phyloP scores from a whole-genome alignment of 1,140 invertebrate genomes.

The Papilio polyxenes region DNA sequence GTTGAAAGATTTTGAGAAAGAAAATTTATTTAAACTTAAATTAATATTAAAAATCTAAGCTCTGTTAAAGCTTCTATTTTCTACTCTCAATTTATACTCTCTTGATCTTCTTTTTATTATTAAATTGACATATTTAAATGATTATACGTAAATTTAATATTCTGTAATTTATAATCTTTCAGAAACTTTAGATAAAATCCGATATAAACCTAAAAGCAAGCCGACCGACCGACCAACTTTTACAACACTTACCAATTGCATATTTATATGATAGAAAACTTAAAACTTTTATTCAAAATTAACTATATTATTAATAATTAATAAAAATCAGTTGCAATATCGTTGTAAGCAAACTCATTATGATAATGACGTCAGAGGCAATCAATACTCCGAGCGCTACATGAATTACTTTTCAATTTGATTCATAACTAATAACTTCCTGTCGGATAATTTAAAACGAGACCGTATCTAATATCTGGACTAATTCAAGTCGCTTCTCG shows the following conservation, averaged over 20 bases:
- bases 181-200: too few species aligned
- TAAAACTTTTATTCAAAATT: not conserved
- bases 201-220: not conserved
- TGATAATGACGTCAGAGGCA: conserved; percentile 8
- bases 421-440: conserved; percentile 38
- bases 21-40: too few species aligned
- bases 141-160: not conserved
- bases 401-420: conserved; percentile 30
- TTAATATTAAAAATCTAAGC: too few species aligned
- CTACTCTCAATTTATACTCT: not conserved
- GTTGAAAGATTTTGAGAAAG: too few species aligned
- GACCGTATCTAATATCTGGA: conserved; percentile 30
- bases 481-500: conserved; percentile 18
- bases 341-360: not conserved
- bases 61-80: too few species aligned
- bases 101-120: not conserved
- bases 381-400: conserved; percentile 26
- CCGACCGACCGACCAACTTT: not conserved
- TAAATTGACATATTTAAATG: not conserved
- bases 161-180: not conserved
- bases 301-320: not conserved
- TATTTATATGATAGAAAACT: not conserved
- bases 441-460: conserved; percentile 33
- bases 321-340: not conserved
- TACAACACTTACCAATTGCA: not conserved